These are phyloP conservation scores for Trachemys scripta DNA, from an alignment of 2,113 vertebrate species.

Conservation along the genomic window DNA sequence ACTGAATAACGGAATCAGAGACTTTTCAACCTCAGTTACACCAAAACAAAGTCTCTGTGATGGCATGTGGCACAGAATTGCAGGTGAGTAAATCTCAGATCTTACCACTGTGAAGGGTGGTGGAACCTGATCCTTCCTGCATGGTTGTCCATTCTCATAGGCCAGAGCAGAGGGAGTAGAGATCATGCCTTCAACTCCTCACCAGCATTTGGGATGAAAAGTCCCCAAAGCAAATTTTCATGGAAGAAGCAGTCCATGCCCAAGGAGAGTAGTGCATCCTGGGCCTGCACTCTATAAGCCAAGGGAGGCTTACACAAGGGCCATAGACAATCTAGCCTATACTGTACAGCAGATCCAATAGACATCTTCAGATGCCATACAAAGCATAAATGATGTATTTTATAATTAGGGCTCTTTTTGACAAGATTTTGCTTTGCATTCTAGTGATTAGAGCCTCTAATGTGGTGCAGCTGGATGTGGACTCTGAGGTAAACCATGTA, in stretches of 20 bases:
- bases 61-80: conserved; percentile 92
- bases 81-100: conserved; percentile 80
- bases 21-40: conserved; percentile 89
- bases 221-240: neutral
- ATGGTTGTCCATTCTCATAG: neutral
- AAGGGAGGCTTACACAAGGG: conserved; percentile 8
- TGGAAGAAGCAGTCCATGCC: neutral
- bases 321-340: neutral
- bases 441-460: conserved; percentile 91
- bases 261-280: neutral
- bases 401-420: neutral
- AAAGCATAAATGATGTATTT: neutral
- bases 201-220: neutral
- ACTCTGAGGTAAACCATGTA: conserved; percentile 92
- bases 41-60: conserved; percentile 88
- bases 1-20: conserved; percentile 86
- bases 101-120: neutral
- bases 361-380: neutral
- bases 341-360: accelerated
- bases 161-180: neutral
- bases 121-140: neutral
- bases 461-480: conserved; percentile 92
- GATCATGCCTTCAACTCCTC: neutral
- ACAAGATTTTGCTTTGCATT: conserved; percentile 50
- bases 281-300: neutral